Percentiles rank a stretch among this genome's conserved stretches.
phyloP scores from a whole-genome alignment of 2,888 invertebrate genomes.

The Drosophila algonquin region DNA sequence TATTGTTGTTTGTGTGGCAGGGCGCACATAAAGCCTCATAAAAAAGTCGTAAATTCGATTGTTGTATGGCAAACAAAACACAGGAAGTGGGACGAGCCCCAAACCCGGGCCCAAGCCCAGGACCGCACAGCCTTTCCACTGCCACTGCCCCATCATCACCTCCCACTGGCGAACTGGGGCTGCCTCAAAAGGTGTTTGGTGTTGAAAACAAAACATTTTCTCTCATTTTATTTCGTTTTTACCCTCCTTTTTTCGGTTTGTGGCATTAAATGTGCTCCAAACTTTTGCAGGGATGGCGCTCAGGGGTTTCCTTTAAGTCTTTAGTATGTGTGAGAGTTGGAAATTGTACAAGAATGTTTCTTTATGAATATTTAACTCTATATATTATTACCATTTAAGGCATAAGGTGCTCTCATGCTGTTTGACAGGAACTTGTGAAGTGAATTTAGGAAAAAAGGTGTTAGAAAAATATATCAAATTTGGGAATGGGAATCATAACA shows the following conservation, averaged over 20 bases:
- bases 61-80: conserved; percentile 73
- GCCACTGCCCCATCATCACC: conserved; percentile 15
- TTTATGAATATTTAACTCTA: not conserved
- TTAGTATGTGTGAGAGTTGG: not conserved
- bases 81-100: conserved; percentile 65
- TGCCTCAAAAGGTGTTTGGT: conserved; percentile 72
- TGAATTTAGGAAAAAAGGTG: not conserved
- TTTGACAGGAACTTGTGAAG: no score
- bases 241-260: conserved; percentile 14
- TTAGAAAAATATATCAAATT: not conserved
- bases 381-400: not conserved
- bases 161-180: not conserved
- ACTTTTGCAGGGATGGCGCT: conserved; percentile 42
- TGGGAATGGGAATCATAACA: not conserved
- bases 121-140: not conserved
- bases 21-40: conserved; percentile 70
- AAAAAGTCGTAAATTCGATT: conserved; percentile 77
- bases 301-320: conserved; percentile 26
- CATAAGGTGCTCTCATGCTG: no score
- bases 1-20: conserved; percentile 58
- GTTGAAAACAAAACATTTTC: conserved; percentile 69
- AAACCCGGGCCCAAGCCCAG: conserved; percentile 7
- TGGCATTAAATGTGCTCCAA: conserved; percentile 67
- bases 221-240: conserved; percentile 37
- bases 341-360: conserved; percentile 2